Conservation (phyloP, 1,140 invertebrate genomes). For the Oreohelix idahoensis region DNA sequence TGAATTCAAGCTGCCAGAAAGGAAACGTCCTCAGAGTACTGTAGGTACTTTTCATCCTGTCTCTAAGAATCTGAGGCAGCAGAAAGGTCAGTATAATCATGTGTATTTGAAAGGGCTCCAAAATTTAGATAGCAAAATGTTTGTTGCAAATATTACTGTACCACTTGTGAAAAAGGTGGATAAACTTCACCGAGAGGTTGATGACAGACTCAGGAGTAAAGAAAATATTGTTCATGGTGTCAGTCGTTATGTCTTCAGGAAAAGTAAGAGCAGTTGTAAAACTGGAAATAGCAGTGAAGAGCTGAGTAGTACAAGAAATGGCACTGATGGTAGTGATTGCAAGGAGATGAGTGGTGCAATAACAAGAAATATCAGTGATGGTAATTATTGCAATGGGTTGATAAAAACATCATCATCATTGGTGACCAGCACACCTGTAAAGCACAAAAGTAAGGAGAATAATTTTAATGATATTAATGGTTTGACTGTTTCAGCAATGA, state of each 20-base stretch:
- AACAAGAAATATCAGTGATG: not conserved
- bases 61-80: not conserved
- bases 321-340: not conserved
- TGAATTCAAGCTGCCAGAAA: not conserved
- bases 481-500: not conserved
- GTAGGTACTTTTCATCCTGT: not conserved
- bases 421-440: not conserved
- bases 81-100: not conserved
- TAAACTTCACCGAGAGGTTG: not conserved
- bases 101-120: not conserved
- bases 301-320: not conserved
- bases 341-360: not conserved
- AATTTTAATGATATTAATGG: not conserved
- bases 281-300: not conserved
- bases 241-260: not conserved
- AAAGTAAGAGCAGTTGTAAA: not conserved
- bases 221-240: not conserved
- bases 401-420: not conserved
- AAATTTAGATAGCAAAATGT: not conserved
- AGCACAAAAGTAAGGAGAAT: not conserved
- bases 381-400: not conserved
- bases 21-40: not conserved
- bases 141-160: not conserved
- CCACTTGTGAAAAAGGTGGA: not conserved
- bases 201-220: not conserved